These are phyloP conservation scores for Nothoprocta perdicaria DNA, from an alignment of 2,113 vertebrate species.

Conservation along the genomic window DNA sequence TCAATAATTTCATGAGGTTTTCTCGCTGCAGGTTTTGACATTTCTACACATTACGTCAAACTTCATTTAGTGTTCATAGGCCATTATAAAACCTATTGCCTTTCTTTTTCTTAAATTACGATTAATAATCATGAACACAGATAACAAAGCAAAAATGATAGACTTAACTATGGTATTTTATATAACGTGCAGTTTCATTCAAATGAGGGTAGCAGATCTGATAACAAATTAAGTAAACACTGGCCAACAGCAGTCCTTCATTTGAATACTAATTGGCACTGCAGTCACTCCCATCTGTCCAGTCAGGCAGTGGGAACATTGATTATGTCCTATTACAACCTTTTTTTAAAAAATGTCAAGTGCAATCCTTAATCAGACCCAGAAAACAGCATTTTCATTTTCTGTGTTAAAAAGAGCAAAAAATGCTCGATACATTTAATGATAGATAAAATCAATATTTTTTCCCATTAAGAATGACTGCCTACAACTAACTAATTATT, in stretches of 20 bases:
- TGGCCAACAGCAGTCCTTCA: background rate
- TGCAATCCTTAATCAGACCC: background rate
- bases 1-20: background rate
- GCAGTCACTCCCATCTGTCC: background rate
- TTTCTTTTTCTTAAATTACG: background rate
- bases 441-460: background rate
- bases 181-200: background rate
- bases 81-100: background rate
- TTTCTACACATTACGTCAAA: background rate
- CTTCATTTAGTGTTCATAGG: background rate
- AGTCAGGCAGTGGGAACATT: background rate
- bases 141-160: background rate
- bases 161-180: background rate
- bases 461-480: background rate
- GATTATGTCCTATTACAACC: background rate
- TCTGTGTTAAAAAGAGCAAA: background rate
- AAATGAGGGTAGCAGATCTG: background rate
- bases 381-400: background rate
- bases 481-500: background rate
- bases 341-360: background rate
- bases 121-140: background rate
- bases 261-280: background rate
- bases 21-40: background rate
- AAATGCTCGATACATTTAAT: background rate
- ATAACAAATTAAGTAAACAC: slow-evolving; percentile 14